Conservation (phyloP, 2,797 vertebrate genomes). For the Acrocephalus scirpaceus region DNA sequence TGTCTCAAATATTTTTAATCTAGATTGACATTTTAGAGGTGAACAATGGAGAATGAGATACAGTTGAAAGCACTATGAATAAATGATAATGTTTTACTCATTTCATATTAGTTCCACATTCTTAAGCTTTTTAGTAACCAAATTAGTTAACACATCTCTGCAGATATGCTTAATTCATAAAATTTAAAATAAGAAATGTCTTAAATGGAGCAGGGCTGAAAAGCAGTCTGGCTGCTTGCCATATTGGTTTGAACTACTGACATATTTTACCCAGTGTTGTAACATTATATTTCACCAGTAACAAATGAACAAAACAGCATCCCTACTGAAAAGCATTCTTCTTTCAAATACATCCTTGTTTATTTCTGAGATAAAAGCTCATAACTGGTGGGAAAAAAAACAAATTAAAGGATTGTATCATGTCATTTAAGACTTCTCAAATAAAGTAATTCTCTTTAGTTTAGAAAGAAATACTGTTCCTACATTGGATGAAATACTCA, state of each 20-base stretch:
- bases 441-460: background rate
- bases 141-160: background rate
- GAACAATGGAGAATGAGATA: background rate
- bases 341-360: background rate
- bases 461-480: background rate
- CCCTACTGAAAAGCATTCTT: background rate
- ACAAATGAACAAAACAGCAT: background rate
- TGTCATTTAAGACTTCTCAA: background rate
- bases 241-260: background rate
- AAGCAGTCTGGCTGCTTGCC: background rate
- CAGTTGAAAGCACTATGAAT: background rate
- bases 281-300: background rate
- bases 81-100: background rate
- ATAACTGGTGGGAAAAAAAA: background rate
- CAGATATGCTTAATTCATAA: background rate
- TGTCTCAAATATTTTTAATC: background rate
- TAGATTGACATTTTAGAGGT: background rate
- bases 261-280: background rate
- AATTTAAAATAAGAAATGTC: background rate
- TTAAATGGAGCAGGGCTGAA: background rate
- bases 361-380: background rate
- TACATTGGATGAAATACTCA: background rate
- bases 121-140: background rate
- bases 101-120: constrained; percentile 7
- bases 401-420: background rate